Base-by-base conservation (phyloP, 2,797 vertebrate species). In the Coregonus ussuriensis region DNA sequence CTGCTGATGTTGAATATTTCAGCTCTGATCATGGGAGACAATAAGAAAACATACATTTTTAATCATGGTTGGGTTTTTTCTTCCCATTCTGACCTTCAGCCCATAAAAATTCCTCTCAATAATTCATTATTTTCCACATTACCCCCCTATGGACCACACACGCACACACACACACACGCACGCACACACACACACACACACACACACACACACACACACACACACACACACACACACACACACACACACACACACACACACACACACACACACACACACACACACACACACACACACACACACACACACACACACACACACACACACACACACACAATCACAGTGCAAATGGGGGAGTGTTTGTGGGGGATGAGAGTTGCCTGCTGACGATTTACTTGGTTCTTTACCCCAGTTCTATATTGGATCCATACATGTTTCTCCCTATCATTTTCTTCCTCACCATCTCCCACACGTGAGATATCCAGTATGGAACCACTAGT, bases 31-130 rank as follows among this genome's bases (percentile, higher is more conserved):
- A 72, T 73, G 77, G 84, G 78, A 89, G 86, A 93, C 93, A 93
- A 93, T 93, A 93, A 88, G 85, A 91, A 91, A 91, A 91, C 91
- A 94, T 94, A 81, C 90, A 94, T 95, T 93, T 95, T 95, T 95
- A 93, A 95, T 95, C 87, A 91, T 83, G 54, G 54, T 33, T 78
- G 80, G 83, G 72, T 83, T 77, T 79, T 81, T 74, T 84, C 84
- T 86, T 72, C 79, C 79, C 87, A 88, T 90, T 73, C 89, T 95
- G 93, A 95, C 94, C 94, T 94, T 92, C 94, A 94, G 92, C 83
- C 89, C 82, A 77, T 89, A 89, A 91, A 94, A 93, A 93, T 91
- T 89, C 89, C 90, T 89, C 89, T 95, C 90, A 95, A 95, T 95
- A 94, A 95, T 94, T 94, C 87, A 94, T 90, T 80, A 87, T 73